Evolutionary conservation across 1,140 invertebrate species (phyloP), one percentile per base, ranked within the genome.

Genomic region (Drosophila equinoxialis): DNA sequence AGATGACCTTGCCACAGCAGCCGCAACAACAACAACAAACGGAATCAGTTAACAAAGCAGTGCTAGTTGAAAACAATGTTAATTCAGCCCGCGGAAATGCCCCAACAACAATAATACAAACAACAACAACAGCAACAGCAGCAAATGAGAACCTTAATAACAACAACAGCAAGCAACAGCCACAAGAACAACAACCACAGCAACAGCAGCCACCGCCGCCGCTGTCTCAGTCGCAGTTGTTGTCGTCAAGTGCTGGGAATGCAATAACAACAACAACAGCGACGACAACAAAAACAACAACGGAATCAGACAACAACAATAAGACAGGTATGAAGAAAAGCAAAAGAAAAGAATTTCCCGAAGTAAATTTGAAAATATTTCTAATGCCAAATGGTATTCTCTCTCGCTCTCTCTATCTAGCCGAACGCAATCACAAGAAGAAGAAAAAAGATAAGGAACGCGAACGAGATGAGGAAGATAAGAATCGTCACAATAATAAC

Each of bases 361-460:
- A 39, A 39, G 60, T 23, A 26, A 55, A 66, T 26, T 71, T 37
- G 41, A 37, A 74, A 74, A 68, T 23, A 23, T 26, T 68, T 64
- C 59, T 61, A 62, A 70, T 77, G 73, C 60, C 66, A 77, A 77
- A 68, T 71, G 66, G 55, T 55, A 54, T 42, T 64, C 39, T 73
- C 55, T 59, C 67, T 62, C 45, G 17, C 48, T 57, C 54, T 39
- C 41, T 39, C 14, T 30, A 35, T 20, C 23, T n/a, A 78, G 77
- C 79, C 20, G 84, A 89, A 48, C 84, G 80, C 69, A 89, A 89
- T 79, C 84, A 89, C 68, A 89, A 89, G 57, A 90, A 78, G 69
- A 89, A 89, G 71, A 89, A 81, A 64, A 89, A 83, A 89, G 84
- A 89, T 81, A 89, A 89, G 80, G 90, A 91, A 57, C 83, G 78